A percentile compares a stretch with the other conserved stretches of the same genome.
Conservation (phyloP, 2,888 invertebrate genomes). For the Sminthurides aquaticus region DNA sequence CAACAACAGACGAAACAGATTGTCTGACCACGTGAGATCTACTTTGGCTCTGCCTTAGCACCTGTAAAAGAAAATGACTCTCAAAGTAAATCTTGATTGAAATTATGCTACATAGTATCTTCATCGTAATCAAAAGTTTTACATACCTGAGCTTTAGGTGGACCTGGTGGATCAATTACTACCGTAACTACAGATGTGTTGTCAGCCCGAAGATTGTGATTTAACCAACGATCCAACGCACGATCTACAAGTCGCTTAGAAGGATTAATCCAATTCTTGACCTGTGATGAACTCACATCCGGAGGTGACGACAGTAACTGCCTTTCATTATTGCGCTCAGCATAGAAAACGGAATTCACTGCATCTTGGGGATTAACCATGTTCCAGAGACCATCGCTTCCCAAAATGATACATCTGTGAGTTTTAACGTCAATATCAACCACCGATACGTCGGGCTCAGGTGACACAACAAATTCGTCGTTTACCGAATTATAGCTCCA, state of each 20-base stretch:
- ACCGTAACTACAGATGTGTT: slow-evolving; percentile 91
- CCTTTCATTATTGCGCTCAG: slow-evolving; percentile 67
- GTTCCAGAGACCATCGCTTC: slow-evolving; percentile 96
- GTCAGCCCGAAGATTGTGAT: slow-evolving; percentile 81
- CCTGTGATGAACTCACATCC: slow-evolving; percentile 33
- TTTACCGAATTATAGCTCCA: slow-evolving; percentile 93
- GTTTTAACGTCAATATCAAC: slow-evolving; percentile 68
- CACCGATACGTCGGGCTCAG: slow-evolving; percentile 90
- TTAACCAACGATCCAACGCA: slow-evolving; percentile 69
- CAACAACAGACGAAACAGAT: slow-evolving; percentile 20
- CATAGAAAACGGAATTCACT: slow-evolving; percentile 72
- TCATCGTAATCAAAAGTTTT: background rate
- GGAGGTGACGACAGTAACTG: slow-evolving; percentile 35
- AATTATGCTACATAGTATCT: background rate
- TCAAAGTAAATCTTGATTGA: background rate
- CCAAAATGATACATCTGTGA: slow-evolving; percentile 78
- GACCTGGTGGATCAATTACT: slow-evolving; percentile 83
- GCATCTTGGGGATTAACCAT: slow-evolving; percentile 79
- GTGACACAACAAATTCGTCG: slow-evolving; percentile 92
- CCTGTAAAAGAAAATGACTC: slow-evolving; percentile 10
- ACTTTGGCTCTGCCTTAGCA: slow-evolving; percentile 22
- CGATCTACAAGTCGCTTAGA: slow-evolving; percentile 79
- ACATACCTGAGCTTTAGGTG: slow-evolving; percentile 53
- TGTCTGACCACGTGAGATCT: slow-evolving; percentile 23
- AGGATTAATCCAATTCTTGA: slow-evolving; percentile 70